Conservation (phyloP, 2,888 invertebrate genomes). For the Eurytoma adleriae region DNA sequence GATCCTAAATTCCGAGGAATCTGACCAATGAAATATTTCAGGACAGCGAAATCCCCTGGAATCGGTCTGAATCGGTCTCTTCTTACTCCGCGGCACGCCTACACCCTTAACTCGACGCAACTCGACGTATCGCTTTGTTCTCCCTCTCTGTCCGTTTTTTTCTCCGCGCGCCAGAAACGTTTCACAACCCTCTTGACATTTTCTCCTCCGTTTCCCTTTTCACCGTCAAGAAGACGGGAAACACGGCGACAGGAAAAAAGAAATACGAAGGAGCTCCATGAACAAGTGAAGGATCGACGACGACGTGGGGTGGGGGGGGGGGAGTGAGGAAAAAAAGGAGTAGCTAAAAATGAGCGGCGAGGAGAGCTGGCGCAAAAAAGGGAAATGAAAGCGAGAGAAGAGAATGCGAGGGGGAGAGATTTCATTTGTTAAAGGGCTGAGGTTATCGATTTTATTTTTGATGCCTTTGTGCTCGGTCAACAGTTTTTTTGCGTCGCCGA, state of each 20-base stretch:
- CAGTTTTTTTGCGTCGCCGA: neutral
- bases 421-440: conserved; percentile 23
- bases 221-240: neutral
- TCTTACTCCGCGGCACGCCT: neutral
- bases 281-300: conserved; percentile 23
- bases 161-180: neutral
- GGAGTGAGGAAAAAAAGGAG: conserved; percentile 6
- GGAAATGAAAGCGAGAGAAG: neutral
- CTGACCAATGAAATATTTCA: neutral
- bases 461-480: neutral
- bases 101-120: neutral
- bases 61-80: neutral
- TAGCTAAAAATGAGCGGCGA: neutral
- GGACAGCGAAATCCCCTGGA: neutral
- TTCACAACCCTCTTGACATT: conserved; percentile 7
- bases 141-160: neutral
- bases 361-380: neutral
- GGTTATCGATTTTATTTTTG: conserved; percentile 19
- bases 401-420: neutral
- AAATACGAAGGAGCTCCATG: neutral
- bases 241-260: conserved; percentile 3
- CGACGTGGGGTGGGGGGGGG: neutral
- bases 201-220: conserved; percentile 13
- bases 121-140: neutral
- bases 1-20: neutral